A percentile compares a stretch with the other conserved stretches of the same genome.
Conservation (phyloP, 2,888 invertebrate genomes). For the Agapetus fuscipes region DNA sequence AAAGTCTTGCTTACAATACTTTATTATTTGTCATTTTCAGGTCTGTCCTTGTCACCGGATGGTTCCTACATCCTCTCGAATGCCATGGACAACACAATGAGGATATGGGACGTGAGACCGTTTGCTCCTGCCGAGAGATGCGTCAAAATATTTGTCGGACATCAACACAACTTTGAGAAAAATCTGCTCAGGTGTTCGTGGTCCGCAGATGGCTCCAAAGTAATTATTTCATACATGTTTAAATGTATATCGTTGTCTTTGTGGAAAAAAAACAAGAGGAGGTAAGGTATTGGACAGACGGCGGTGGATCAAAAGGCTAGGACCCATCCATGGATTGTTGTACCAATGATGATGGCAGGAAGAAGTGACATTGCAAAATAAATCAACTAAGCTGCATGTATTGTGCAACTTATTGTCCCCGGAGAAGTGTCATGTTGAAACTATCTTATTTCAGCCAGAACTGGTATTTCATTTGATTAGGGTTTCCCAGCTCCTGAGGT, state of each 20-base stretch:
- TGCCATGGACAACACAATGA: constrained; percentile 90
- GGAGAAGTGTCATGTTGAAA: no score
- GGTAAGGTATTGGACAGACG: no score
- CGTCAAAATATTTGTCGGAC: constrained; percentile 84
- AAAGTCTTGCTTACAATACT: no score
- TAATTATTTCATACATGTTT: constrained; percentile 28
- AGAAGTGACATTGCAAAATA: no score
- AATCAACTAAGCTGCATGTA: no score
- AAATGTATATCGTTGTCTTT: neutral
- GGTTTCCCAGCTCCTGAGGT: no score
- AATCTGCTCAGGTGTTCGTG: constrained; percentile 90
- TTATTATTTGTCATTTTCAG: constrained; percentile 24
- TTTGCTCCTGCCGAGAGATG: constrained; percentile 91
- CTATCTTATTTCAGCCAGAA: no score
- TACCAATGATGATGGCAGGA: no score
- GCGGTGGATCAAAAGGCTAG: no score
- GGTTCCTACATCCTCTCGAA: constrained; percentile 90
- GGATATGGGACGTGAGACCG: constrained; percentile 96
- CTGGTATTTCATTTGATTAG: no score
- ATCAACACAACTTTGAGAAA: constrained; percentile 97
- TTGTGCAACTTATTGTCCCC: no score
- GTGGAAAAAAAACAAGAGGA: neutral
- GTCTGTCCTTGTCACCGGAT: constrained; percentile 71
- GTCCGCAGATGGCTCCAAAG: constrained; percentile 88
- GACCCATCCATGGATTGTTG: no score